Base-by-base conservation (phyloP, 2,797 vertebrate species). In the Macroramphosus scolopax region DNA sequence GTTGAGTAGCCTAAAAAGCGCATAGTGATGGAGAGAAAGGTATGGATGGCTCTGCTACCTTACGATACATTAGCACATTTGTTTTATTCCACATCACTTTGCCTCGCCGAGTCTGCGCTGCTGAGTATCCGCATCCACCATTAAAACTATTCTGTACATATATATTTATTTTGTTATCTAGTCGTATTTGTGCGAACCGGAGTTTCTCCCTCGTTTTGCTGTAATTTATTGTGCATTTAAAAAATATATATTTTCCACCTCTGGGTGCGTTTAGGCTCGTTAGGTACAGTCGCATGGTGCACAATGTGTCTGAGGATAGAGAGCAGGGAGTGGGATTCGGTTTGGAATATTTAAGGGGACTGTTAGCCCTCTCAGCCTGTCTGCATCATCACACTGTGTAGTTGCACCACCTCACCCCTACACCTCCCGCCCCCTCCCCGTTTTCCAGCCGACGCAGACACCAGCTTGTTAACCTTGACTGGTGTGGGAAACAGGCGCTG, bases 21-120 rank as follows among this genome's bases (percentile, higher is more conserved):
- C 69, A 77, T 51, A 80, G 83, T 77, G 81, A 91, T 92, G 90
- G 90, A 92, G 85, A 90, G 89, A 80, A 92, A 92, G 90, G 90
- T 92, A 91, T 46, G 89, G 79, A 68, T 73, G 81, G 58, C 72
- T 59, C 22, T 72, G 63, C 77, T 69, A 61, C 81, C 56, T 47
- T 56, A 32, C 54, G 46, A 22, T 49, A 40, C 59, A 42, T 63
- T 72, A 46, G 44, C 55, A 51, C 42, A 6, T 62, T 77, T 79
- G 54, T 79, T 72, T 71, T 58, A 64, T 68, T 45, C 53, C 48
- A 14, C 65, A 63, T 49, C 66, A 72, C 63, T 75, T 81, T n/a
- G n/a, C n/a, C n/a, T n/a, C n/a, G n/a, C n/a, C n/a, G n/a, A n/a
- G n/a, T n/a, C n/a, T n/a, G n/a, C n/a, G n/a, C n/a, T n/a, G n/a